These are phyloP conservation scores for Polyommatus iphigenia DNA, from an alignment of 2,888 invertebrate genomes.

Conservation along the genomic window DNA sequence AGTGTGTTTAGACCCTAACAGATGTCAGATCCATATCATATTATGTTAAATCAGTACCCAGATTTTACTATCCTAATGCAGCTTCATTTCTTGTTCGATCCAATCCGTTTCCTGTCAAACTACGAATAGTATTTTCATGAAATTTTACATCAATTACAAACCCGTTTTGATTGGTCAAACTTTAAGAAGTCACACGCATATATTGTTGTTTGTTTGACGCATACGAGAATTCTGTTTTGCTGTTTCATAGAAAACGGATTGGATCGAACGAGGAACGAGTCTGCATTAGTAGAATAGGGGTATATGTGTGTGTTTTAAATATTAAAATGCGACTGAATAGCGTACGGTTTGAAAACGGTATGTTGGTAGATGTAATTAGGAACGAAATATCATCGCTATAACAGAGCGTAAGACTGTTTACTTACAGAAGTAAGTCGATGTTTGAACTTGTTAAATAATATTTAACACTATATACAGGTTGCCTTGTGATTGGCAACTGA, in stretches of 20 bases:
- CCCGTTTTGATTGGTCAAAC: not conserved
- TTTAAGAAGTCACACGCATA: not conserved
- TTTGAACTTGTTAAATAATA: not conserved
- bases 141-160: not conserved
- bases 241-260: no score
- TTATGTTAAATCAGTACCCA: not conserved
- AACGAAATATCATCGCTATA: not conserved
- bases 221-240: not conserved
- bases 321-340: slow-evolving; percentile 15
- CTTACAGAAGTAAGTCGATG: not conserved
- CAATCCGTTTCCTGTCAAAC: not conserved
- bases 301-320: not conserved
- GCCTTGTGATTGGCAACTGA: no score
- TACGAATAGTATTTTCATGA: not conserved
- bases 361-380: not conserved
- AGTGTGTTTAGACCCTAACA: no score
- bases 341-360: not conserved
- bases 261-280: no score
- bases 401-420: slow-evolving; percentile 7
- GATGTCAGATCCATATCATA: slow-evolving; percentile 16
- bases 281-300: no score
- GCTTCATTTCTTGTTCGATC: not conserved
- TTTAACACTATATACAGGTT: not conserved
- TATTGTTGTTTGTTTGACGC: not conserved
- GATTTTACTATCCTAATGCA: not conserved